Evolutionary conservation across 1,140 invertebrate species (phyloP).

Genomic region (Maniola jurtina): DNA sequence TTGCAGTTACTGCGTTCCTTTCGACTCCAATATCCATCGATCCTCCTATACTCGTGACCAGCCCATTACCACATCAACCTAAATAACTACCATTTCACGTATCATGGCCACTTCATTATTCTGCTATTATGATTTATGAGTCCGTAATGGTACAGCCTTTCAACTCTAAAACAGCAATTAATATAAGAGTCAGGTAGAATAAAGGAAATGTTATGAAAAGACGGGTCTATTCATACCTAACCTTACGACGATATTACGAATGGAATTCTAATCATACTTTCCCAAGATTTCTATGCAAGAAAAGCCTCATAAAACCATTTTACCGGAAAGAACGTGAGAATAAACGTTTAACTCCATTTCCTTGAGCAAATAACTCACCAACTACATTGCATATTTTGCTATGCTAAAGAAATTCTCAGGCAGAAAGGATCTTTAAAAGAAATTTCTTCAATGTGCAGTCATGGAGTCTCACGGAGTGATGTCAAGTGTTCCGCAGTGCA

Average conservation of each 20-base stretch:
- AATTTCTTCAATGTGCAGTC: background rate
- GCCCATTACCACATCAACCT: too few relatives aligned
- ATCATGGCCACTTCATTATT: too few relatives aligned
- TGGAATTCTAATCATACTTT: constrained; percentile 18
- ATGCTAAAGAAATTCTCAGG: background rate
- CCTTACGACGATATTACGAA: background rate
- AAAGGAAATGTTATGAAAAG: background rate
- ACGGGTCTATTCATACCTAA: background rate
- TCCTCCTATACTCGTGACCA: too few relatives aligned
- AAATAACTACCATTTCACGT: too few relatives aligned
- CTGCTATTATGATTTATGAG: too few relatives aligned
- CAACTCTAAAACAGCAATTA: too few relatives aligned
- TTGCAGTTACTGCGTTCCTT: too few relatives aligned
- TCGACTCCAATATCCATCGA: too few relatives aligned
- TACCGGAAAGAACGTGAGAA: constrained; percentile 28
- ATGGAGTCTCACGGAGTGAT: constrained; percentile 35
- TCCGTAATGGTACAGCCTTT: too few relatives aligned
- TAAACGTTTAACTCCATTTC: constrained; percentile 21
- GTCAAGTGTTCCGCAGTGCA: constrained; percentile 38
- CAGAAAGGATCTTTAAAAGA: background rate
- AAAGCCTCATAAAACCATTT: constrained; percentile 25
- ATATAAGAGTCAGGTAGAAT: background rate
- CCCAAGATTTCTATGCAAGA: constrained; percentile 27
- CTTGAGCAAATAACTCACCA: background rate
- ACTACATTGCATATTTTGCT: constrained; percentile 6